Evolutionary conservation across 2,888 invertebrate genomes (phyloP).

Genomic region (Bhutanitis thaidina): DNA sequence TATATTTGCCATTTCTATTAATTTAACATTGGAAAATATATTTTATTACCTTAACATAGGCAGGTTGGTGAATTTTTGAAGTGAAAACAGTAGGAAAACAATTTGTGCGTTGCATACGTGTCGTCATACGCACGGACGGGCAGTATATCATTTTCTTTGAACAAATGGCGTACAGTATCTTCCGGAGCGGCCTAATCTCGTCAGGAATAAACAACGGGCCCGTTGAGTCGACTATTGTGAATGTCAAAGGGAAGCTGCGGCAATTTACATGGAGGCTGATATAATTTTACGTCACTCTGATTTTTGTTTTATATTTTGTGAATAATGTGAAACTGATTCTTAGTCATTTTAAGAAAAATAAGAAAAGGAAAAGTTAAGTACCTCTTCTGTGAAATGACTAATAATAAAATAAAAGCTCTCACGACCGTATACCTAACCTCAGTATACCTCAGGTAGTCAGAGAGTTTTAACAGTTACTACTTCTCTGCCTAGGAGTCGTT

Average conservation of each 20-base stretch:
- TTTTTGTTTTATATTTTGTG: constrained; percentile 1
- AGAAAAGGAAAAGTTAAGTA: too few relatives aligned
- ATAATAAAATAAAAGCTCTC: too few relatives aligned
- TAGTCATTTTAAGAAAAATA: too few relatives aligned
- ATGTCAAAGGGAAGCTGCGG: constrained; percentile 35
- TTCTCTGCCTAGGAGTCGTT: too few relatives aligned
- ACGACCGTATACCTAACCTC: too few relatives aligned
- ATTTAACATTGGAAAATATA: constrained; percentile 2
- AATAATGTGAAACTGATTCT: too few relatives aligned
- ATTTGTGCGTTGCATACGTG: constrained; percentile 43
- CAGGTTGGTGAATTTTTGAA: constrained; percentile 18
- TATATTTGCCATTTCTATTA: constrained; percentile 23
- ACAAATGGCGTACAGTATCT: constrained; percentile 65
- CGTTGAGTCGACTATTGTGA: constrained; percentile 38
- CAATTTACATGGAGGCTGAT: constrained; percentile 40
- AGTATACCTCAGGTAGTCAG: too few relatives aligned
- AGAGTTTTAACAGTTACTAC: too few relatives aligned
- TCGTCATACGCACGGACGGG: constrained; percentile 69
- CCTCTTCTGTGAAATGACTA: too few relatives aligned
- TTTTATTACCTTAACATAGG: constrained; percentile 28
- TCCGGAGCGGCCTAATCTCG: constrained; percentile 66
- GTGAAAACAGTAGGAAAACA: constrained; percentile 23
- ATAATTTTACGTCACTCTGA: constrained; percentile 30
- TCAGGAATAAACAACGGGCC: constrained; percentile 60
- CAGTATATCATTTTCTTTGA: constrained; percentile 73